Base-by-base conservation (phyloP, 1,140 invertebrate genomes). In the Triops cancriformis region DNA sequence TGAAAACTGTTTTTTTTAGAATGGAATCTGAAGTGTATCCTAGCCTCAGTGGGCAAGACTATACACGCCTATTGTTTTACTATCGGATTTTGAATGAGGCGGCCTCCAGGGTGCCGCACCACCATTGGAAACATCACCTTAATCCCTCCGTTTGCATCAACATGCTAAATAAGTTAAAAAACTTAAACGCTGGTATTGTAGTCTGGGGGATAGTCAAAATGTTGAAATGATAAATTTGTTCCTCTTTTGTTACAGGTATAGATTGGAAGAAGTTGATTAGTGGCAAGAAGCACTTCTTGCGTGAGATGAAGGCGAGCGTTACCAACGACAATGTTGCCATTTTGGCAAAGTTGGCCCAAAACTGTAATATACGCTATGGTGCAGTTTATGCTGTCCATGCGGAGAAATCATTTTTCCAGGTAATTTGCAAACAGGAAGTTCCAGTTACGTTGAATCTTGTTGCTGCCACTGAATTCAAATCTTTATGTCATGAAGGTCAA, bases 251-350 rank as follows among this genome's bases (percentile, higher is more conserved):
- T n/a, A n/a, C 37, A 31, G 28, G n/a, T 78, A 26, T 78, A 0
- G 77, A 78, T 74, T 72, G 73, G 23, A 78, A 78, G 14, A 78
- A 78, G 41, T 18, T 78, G 72, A 41, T 42, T 26, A 72, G 41
- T 10, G 37, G 64, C 73, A 43, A 27, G n/a, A 14, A 73, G 23
- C 72, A 73, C n/a, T 78, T 78, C 42, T 26, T 73, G 26, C 72
- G n/a, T 14, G 72, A 78, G 18, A 42, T 78, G 11, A 43, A 73
- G 37, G 42, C 27, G 7, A 31, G 26, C 41, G 26, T 73, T 11
- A 73, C 76, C 23, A 72, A 26, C 23, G 76, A 77, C 51, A 77
- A 77, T 26, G 76, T 77, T 2, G 12, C 27, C 28, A 78, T 26
- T 26, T 45, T 73, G 37, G 77, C 28, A 42, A 78, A 78, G n/a